These are phyloP conservation scores for Cynoglossus semilaevis DNA, from an alignment of 2,113 vertebrate species.

Conservation along the genomic window DNA sequence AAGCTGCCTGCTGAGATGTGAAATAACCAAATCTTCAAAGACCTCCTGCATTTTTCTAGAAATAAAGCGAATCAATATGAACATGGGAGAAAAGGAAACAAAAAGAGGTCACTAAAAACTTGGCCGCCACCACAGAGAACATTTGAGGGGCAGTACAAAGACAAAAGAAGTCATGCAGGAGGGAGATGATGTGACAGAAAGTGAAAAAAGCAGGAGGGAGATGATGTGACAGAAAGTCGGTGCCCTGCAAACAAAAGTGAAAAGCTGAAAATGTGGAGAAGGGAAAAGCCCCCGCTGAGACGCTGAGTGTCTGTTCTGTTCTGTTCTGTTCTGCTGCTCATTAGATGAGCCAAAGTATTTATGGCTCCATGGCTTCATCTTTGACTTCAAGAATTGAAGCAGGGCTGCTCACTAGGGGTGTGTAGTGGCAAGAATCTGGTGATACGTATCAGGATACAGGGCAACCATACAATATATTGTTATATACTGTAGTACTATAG, in stretches of 20 bases:
- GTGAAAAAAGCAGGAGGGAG: conserved; percentile 5
- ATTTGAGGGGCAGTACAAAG: neutral
- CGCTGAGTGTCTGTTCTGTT: neutral
- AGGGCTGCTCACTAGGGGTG: too few species aligned
- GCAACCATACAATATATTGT: too few species aligned
- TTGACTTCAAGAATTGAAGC: conserved; percentile 14
- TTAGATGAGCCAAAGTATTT: too few species aligned
- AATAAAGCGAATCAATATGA: conserved; percentile 4
- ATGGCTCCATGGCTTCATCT: conserved; percentile 2
- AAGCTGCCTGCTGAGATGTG: conserved; percentile 6
- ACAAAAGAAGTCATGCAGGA: conserved; percentile 1
- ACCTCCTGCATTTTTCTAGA: conserved; percentile 1
- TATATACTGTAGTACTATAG: too few species aligned
- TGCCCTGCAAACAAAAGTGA: neutral
- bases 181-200: conserved; percentile 3
- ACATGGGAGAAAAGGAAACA: neutral
- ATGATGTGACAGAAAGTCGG: neutral
- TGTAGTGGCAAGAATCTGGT: too few species aligned
- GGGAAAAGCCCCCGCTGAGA: conserved; percentile 5
- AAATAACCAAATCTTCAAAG: conserved; percentile 25
- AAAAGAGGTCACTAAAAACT: neutral
- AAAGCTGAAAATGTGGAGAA: conserved; percentile 20
- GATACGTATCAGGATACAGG: too few species aligned
- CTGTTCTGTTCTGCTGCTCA: too few species aligned
- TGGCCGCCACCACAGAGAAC: conserved; percentile 1